These are phyloP conservation scores for Pilophorus perplexus DNA, from an alignment of 2,888 invertebrate species.

Conservation along the genomic window DNA sequence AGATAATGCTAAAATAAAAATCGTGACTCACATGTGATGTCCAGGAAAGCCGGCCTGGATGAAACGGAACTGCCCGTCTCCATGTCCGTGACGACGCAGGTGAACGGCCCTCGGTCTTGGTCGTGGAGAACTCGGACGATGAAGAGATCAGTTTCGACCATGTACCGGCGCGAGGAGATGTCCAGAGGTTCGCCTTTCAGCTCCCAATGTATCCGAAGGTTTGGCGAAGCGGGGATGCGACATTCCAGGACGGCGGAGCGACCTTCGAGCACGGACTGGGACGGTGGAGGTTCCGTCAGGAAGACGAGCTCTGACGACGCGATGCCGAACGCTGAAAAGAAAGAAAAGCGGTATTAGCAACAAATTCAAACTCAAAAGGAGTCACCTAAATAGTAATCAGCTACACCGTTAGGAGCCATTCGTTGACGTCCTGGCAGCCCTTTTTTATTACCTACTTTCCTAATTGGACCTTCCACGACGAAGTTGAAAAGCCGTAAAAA, in stretches of 20 bases:
- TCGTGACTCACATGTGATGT: conserved; percentile 44
- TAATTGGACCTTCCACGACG: too few species aligned
- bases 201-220: conserved; percentile 40
- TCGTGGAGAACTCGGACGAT: conserved; percentile 40
- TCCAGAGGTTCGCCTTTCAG: conserved; percentile 31
- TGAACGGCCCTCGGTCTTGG: conserved; percentile 42
- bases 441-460: too few species aligned
- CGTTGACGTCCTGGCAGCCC: too few species aligned
- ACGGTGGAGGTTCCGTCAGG: conserved; percentile 14
- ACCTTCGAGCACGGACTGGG: conserved; percentile 30
- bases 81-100: conserved; percentile 39
- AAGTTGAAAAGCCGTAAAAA: too few species aligned
- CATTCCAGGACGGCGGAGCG: conserved; percentile 20
- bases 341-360: too few species aligned
- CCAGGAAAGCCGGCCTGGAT: conserved; percentile 36
- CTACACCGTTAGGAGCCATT: too few species aligned
- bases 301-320: conserved; percentile 19
- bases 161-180: conserved; percentile 35
- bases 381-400: too few species aligned
- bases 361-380: conserved; percentile 7
- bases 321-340: neutral
- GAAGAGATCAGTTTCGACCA: conserved; percentile 41
- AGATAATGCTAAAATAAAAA: too few species aligned
- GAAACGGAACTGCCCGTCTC: conserved; percentile 32
- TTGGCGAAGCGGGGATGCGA: conserved; percentile 17